Percentiles rank a stretch among this genome's conserved stretches.
Conservation (phyloP, 2,797 vertebrate species). For the Sebastes aleutianus region DNA sequence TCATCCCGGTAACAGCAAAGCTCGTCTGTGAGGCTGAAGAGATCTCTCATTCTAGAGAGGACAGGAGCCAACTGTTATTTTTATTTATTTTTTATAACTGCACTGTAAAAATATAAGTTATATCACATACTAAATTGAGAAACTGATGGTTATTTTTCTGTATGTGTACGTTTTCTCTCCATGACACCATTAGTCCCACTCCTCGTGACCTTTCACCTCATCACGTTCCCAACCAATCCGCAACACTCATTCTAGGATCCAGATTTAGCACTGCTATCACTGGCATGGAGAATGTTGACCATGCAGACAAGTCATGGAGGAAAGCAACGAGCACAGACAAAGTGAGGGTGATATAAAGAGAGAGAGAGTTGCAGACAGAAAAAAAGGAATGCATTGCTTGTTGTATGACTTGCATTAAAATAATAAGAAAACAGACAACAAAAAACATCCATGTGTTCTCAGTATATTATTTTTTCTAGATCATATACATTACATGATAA, state of each 20-base stretch:
- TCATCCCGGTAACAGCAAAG: slow-evolving; percentile 20
- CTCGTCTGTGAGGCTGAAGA: slow-evolving; percentile 3
- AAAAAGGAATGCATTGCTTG: neutral
- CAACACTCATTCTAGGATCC: slow-evolving; percentile 48
- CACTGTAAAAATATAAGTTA: neutral
- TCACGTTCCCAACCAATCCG: slow-evolving; percentile 47
- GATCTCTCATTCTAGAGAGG: neutral
- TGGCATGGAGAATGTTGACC: slow-evolving; percentile 59
- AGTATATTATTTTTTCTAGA: neutral
- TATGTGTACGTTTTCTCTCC: neutral
- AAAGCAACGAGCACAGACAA: neutral
- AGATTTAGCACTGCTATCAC: slow-evolving; percentile 76
- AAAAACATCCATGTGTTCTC: neutral
- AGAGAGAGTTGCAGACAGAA: neutral
- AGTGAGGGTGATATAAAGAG: neutral
- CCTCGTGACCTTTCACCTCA: slow-evolving; percentile 47
- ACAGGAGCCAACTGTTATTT: neutral
- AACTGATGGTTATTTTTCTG: neutral
- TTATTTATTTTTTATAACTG: neutral
- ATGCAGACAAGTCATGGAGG: slow-evolving; percentile 34
- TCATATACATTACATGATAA: neutral
- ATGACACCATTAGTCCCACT: slow-evolving; percentile 7
- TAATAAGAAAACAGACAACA: neutral
- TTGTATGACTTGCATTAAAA: neutral
- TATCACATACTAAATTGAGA: neutral